Base-by-base conservation (phyloP, 2,113 vertebrate species). In the Oryzias celebensis region DNA sequence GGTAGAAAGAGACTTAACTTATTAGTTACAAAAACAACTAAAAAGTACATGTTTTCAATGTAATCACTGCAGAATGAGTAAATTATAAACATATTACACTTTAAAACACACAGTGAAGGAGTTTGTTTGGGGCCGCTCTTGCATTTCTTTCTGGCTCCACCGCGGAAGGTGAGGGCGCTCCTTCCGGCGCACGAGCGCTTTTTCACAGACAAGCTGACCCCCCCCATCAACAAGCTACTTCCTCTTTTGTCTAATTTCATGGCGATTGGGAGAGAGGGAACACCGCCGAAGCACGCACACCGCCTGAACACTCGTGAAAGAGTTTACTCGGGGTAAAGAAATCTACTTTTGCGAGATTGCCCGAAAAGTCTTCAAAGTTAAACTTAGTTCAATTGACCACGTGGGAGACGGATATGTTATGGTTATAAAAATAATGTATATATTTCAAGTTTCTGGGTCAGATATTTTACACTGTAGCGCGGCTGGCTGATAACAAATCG, bases 181-280 rank as follows among this genome's bases (percentile, higher is more conserved):
- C 85, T 87, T 86, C 72, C 78, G 73, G 85, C 62, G 75, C 75
- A 64, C 52, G 62, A 70, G 20, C 51, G 67, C 71, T 82, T 82
- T 73, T 62, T 70, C 78, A 64, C 77, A 70, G 59, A 60, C 81
- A 17, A 68, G 59, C 84, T 88, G 79, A 85, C 85, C 83, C 87
- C 87, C 85, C 85, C 70, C 74, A 75, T 63, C 68, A 75, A 86
- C 82, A 69, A 69, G 80, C 78, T 73, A 90, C 89, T 91, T 91
- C 90, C 90, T 91, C 88, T 89, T 87, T 85, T 89, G 87, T 87
- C 84, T 85, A 70, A 87, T 90, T 91, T 90, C 88, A 90, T 91
- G 90, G 89, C 90, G 90, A 90, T 88, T 83, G 82, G 87, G 89
- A 89, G 88, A 87, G 87, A 88, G 85, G 86, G 87, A 89, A 84